Percentiles rank a stretch among this genome's conserved stretches.
These are phyloP conservation scores for Agrenia bidenticulata DNA, from an alignment of 2,888 invertebrate species.

Conservation along the genomic window DNA sequence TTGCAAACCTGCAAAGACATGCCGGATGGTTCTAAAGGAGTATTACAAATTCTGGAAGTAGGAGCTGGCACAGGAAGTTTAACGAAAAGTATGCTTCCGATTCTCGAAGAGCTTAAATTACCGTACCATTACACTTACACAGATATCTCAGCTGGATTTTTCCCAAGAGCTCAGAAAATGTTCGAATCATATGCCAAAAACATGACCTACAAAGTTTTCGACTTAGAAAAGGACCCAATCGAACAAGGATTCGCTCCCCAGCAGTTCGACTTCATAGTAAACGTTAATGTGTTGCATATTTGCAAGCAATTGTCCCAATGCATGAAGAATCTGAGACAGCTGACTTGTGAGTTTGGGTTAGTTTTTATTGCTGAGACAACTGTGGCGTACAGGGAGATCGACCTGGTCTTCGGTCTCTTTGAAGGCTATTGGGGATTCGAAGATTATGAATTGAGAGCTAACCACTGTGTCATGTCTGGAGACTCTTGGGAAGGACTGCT, in stretches of 20 bases:
- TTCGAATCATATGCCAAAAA: conserved; percentile 22
- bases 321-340: conserved; percentile 20
- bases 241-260: conserved; percentile 29
- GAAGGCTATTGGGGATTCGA: conserved; percentile 31
- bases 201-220: conserved; percentile 21
- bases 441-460: conserved; percentile 25
- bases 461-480: conserved; percentile 21
- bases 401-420: conserved; percentile 28
- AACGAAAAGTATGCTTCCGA: conserved; percentile 9
- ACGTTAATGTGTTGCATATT: conserved; percentile 29
- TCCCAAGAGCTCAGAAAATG: conserved; percentile 18
- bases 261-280: conserved; percentile 28
- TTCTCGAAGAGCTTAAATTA: conserved; percentile 8
- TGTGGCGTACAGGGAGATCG: conserved; percentile 9
- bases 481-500: conserved; percentile 24
- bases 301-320: conserved; percentile 20
- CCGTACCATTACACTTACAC: conserved; percentile 29
- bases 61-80: conserved; percentile 24
- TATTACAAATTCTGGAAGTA: conserved; percentile 24
- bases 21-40: neutral
- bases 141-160: conserved; percentile 28
- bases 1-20: neutral
- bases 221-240: conserved; percentile 28
- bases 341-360: conserved; percentile 16
- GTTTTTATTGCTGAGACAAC: conserved; percentile 21